Evolutionary conservation across 2,797 vertebrate species (phyloP).

Genomic region (Melanogrammus aeglefinus): DNA sequence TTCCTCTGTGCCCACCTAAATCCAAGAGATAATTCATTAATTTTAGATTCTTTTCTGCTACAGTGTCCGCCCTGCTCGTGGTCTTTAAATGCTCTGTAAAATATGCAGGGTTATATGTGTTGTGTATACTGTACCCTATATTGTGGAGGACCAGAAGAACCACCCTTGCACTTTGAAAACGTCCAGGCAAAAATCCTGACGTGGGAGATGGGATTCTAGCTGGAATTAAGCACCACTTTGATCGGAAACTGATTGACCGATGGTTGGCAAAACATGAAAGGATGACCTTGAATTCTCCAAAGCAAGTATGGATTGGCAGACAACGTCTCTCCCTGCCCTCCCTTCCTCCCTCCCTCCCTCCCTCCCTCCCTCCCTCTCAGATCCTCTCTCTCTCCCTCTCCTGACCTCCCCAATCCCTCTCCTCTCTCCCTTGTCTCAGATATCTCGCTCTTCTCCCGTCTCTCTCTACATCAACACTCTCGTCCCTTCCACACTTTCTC

Average conservation of each 20-base stretch:
- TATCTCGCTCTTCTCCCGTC: no score
- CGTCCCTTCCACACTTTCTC: constrained; percentile 22
- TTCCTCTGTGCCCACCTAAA: not conserved
- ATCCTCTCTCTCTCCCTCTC: constrained; percentile 21
- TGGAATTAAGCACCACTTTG: constrained; percentile 76
- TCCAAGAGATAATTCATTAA: not conserved
- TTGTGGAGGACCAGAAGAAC: constrained; percentile 46
- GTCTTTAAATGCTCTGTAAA: not conserved
- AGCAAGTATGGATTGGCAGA: constrained; percentile 67
- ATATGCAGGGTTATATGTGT: not conserved
- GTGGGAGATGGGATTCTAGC: constrained; percentile 69
- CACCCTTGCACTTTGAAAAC: constrained; percentile 51
- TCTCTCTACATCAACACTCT: constrained; percentile 29
- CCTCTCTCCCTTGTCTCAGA: constrained; percentile 29
- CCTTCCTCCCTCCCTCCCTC: constrained; percentile 23
- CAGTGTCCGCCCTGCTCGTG: not conserved
- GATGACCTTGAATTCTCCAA: constrained; percentile 75
- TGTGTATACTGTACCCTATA: constrained; percentile 18
- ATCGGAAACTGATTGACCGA: constrained; percentile 74
- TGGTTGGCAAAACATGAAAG: constrained; percentile 79
- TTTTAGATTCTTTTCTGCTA: not conserved
- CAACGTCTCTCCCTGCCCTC: constrained; percentile 36
- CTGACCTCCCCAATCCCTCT: no score
- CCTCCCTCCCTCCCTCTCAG: constrained; percentile 18
- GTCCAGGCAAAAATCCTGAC: constrained; percentile 48